These are phyloP conservation scores for Tillus elongatus DNA, from an alignment of 2,888 invertebrate genomes.

Conservation along the genomic window DNA sequence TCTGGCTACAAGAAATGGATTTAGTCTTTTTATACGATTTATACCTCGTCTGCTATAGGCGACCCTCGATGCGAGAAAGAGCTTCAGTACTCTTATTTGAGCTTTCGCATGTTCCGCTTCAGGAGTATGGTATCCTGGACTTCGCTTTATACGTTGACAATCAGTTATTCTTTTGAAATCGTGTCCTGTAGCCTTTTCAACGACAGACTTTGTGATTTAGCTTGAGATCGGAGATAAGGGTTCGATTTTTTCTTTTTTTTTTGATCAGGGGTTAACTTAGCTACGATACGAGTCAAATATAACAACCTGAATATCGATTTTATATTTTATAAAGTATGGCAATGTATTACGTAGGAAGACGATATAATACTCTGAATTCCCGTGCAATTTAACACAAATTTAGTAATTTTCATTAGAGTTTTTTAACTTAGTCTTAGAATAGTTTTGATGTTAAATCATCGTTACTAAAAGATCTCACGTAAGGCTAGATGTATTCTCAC, in stretches of 20 bases:
- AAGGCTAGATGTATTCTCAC: too few relatives aligned
- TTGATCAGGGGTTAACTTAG: conserved; percentile 34
- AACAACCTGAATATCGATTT: conserved; percentile 22
- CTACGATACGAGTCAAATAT: conserved; percentile 26
- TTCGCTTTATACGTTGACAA: conserved; percentile 34
- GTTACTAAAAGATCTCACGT: too few relatives aligned
- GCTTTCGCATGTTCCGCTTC: background rate
- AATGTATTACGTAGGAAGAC: too few relatives aligned
- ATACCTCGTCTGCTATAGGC: background rate
- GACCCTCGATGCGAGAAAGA: too few relatives aligned
- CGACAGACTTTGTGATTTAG: conserved; percentile 37
- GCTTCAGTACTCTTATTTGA: background rate
- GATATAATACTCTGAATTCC: too few relatives aligned
- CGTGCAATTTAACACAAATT: too few relatives aligned
- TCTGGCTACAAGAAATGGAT: conserved; percentile 38
- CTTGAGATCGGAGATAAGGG: conserved; percentile 34
- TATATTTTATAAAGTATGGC: too few relatives aligned
- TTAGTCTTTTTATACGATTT: conserved; percentile 32
- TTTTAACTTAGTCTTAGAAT: too few relatives aligned
- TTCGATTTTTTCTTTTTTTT: conserved; percentile 29
- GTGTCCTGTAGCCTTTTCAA: conserved; percentile 38
- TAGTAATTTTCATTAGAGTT: too few relatives aligned
- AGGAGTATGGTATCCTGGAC: background rate
- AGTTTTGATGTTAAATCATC: too few relatives aligned
- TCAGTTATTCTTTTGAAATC: conserved; percentile 40